Evolutionary conservation across 2,888 invertebrate species (phyloP).

Genomic region (Lysandra coridon): DNA sequence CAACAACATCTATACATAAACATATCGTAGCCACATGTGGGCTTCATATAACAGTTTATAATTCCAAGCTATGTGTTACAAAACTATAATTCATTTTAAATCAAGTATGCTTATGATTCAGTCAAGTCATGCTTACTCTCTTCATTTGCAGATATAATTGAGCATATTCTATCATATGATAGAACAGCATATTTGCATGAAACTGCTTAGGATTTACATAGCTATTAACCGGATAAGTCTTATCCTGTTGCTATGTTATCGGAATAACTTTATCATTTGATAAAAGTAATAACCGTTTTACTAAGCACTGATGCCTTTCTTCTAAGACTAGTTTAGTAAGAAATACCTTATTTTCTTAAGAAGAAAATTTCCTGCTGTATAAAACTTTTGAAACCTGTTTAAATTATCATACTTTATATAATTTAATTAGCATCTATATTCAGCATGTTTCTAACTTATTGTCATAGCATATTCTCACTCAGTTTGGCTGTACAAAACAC

Average conservation of each 20-base stretch:
- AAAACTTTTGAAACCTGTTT: background rate
- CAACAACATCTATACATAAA: slow-evolving; percentile 35
- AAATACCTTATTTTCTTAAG: too few species aligned
- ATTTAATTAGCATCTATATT: background rate
- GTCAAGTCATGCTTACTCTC: background rate
- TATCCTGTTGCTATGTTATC: background rate
- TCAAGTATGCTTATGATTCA: background rate
- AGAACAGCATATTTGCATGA: too few species aligned
- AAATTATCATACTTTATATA: background rate
- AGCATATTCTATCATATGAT: background rate
- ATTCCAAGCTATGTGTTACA: slow-evolving; percentile 21
- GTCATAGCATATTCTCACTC: too few species aligned
- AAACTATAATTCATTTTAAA: background rate
- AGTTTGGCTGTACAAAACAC: too few species aligned
- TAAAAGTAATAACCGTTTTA: too few species aligned
- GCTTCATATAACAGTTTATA: slow-evolving; percentile 21
- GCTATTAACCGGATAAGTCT: background rate
- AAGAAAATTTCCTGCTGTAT: too few species aligned
- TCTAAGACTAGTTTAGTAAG: too few species aligned
- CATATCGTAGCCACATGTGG: slow-evolving; percentile 40
- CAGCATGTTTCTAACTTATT: background rate
- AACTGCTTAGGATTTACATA: too few species aligned
- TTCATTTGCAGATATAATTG: background rate
- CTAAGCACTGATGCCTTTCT: too few species aligned
- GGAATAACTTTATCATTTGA: background rate